These are phyloP conservation scores for Nomia melanderi DNA, from an alignment of 1,140 invertebrate species.

Conservation along the genomic window DNA sequence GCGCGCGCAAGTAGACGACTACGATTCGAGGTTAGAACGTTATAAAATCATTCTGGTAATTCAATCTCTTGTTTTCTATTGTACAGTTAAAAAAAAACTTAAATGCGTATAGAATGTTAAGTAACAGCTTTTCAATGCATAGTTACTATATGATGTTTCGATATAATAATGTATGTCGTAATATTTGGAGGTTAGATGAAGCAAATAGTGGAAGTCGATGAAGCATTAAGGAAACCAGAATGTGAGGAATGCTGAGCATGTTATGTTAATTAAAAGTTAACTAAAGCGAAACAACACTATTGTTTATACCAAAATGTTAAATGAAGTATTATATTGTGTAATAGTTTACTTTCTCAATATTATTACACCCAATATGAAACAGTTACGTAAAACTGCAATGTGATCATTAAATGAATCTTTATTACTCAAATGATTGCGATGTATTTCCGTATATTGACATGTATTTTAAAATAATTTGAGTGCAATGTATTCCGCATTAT, in stretches of 20 bases:
- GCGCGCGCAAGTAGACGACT: slow-evolving; percentile 21
- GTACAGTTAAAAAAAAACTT: background rate
- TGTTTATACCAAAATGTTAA: background rate
- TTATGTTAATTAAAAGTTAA: background rate
- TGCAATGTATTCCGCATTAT: too few species aligned
- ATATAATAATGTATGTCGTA: background rate
- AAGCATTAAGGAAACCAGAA: too few species aligned
- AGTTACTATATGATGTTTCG: background rate
- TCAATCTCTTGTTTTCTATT: background rate
- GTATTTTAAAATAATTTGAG: too few species aligned
- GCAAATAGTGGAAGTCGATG: background rate
- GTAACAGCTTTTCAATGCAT: background rate
- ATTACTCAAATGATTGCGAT: too few species aligned
- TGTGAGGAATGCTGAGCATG: background rate
- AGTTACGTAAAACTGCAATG: too few species aligned
- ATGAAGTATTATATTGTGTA: background rate
- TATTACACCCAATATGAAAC: too few species aligned
- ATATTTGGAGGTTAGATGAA: slow-evolving; percentile 11
- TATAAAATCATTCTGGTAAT: background rate
- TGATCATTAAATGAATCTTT: too few species aligned
- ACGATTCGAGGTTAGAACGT: slow-evolving; percentile 30
- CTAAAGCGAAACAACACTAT: background rate
- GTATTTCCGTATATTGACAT: too few species aligned
- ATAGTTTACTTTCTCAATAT: background rate
- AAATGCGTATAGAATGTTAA: too few species aligned